Conservation (phyloP, 2,797 vertebrate genomes). For the Aerospiza tachiro region DNA sequence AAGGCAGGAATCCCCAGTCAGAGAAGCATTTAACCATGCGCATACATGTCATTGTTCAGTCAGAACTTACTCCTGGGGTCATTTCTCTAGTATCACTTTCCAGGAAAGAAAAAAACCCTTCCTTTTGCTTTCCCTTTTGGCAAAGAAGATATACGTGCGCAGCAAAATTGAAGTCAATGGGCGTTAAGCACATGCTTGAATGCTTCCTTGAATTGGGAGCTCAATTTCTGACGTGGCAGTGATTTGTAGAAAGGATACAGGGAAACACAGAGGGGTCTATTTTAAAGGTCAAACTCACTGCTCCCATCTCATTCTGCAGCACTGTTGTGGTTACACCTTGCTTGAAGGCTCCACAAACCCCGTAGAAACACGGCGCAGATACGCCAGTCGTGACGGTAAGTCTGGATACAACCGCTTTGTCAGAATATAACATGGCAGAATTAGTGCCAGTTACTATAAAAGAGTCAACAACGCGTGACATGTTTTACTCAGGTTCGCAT, state of each 20-base stretch:
- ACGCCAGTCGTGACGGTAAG: background rate
- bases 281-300: constrained; percentile 3
- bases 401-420: background rate
- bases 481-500: constrained; percentile 38
- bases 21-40: background rate
- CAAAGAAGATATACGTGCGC: background rate
- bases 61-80: background rate
- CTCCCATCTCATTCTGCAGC: background rate
- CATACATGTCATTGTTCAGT: background rate
- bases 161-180: constrained; percentile 23
- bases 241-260: background rate
- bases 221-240: constrained; percentile 11
- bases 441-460: constrained; percentile 33
- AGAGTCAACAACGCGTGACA: constrained; percentile 37
- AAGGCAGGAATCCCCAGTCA: background rate
- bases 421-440: constrained; percentile 19
- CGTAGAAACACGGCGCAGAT: background rate
- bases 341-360: background rate
- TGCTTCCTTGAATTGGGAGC: background rate
- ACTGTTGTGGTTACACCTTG: background rate
- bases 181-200: constrained; percentile 11
- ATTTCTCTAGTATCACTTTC: background rate
- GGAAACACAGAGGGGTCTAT: background rate
- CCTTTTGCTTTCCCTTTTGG: constrained; percentile 3
- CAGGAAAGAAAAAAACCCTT: background rate